These are phyloP conservation scores for Callopanchax toddi DNA, from an alignment of 2,113 vertebrate species.

Conservation along the genomic window DNA sequence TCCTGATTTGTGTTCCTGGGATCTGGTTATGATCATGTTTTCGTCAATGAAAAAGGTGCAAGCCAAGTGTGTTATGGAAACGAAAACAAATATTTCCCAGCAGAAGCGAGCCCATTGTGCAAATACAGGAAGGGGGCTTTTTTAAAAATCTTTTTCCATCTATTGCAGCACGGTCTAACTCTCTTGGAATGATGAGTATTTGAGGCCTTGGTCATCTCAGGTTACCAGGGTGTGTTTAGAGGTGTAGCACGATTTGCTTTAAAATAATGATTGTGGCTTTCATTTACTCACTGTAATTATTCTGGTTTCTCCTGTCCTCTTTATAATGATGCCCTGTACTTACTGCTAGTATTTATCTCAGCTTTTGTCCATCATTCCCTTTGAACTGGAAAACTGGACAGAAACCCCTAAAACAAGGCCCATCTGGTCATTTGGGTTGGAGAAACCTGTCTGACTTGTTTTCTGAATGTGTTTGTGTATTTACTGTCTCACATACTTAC, in stretches of 20 bases:
- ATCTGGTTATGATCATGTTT: neutral
- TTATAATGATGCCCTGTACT: conserved; percentile 17
- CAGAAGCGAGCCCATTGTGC: neutral
- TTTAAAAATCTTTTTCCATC: conserved; percentile 14
- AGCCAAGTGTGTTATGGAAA: conserved; percentile 28
- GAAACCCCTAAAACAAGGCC: conserved; percentile 20
- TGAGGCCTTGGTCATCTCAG: conserved; percentile 13
- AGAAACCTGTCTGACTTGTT: conserved; percentile 67
- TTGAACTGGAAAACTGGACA: conserved; percentile 35
- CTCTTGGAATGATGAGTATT: conserved; percentile 51
- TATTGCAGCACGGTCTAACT: conserved; percentile 23
- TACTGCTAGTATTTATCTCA: conserved; percentile 13
- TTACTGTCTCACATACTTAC: too few relatives aligned
- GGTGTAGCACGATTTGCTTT: conserved; percentile 23
- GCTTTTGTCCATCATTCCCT: conserved; percentile 30
- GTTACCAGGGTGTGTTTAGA: conserved; percentile 51
- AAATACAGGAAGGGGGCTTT: conserved; percentile 7
- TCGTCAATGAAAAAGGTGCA: conserved; percentile 23
- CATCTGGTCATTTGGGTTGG: conserved; percentile 32
- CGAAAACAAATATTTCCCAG: conserved; percentile 25
- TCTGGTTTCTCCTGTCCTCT: conserved; percentile 27
- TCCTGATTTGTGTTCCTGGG: conserved; percentile 13
- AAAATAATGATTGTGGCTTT: conserved; percentile 35
- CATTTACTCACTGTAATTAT: conserved; percentile 20
- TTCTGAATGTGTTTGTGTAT: neutral